Percentiles rank a stretch among this genome's conserved stretches.
These are phyloP conservation scores for Stenodema calcarata DNA, from an alignment of 2,888 invertebrate genomes.

Conservation along the genomic window DNA sequence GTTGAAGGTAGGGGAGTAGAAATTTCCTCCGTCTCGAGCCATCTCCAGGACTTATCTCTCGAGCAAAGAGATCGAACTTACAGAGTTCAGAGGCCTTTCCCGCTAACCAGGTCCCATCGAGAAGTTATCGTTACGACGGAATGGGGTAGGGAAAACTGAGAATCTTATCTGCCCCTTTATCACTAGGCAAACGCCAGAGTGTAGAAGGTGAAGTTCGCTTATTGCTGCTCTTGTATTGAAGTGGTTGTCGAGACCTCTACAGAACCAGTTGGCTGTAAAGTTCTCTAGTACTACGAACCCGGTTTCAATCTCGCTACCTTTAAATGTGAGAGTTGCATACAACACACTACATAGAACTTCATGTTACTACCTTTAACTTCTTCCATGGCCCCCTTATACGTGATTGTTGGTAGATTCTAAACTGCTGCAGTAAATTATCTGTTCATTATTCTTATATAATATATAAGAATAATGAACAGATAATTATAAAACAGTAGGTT, in stretches of 20 bases:
- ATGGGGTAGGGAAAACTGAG: not conserved
- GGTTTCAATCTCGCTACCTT: too few species aligned
- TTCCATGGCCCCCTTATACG: too few species aligned
- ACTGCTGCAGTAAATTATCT: too few species aligned
- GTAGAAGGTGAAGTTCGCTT: not conserved
- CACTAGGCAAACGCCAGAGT: not conserved
- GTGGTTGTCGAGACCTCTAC: not conserved
- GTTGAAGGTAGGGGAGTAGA: not conserved
- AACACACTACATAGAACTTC: too few species aligned
- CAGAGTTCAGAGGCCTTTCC: not conserved
- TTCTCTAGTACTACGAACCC: too few species aligned
- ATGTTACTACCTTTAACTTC: too few species aligned
- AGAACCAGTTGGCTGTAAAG: too few species aligned
- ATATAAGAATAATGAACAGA: too few species aligned
- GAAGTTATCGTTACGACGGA: not conserved
- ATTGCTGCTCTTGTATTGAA: not conserved
- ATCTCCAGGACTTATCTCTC: not conserved
- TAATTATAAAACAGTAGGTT: too few species aligned
- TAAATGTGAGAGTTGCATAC: too few species aligned
- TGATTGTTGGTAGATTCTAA: too few species aligned
- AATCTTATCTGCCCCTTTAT: not conserved
- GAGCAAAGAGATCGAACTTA: not conserved
- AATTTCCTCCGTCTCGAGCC: not conserved
- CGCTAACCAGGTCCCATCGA: not conserved
- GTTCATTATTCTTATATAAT: too few species aligned